Percentiles rank a stretch among this genome's conserved stretches.
phyloP scores from a whole-genome alignment of 2,797 vertebrate genomes.

The Amniataba percoides region DNA sequence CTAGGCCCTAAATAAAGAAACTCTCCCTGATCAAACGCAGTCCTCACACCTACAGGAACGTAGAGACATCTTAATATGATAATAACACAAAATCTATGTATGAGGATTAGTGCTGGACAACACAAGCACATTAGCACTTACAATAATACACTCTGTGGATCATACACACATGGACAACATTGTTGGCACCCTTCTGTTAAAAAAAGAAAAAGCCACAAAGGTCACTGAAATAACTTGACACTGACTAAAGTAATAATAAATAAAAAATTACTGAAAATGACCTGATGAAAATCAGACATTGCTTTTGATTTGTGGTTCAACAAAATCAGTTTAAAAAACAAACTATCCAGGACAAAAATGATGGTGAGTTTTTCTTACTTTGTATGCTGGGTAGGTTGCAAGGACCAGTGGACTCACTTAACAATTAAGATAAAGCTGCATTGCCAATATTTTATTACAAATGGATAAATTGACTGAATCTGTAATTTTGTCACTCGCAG shows the following conservation, averaged over 20 bases:
- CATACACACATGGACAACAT: too few species aligned
- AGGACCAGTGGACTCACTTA: background rate
- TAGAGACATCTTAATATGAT: background rate
- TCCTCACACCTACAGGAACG: background rate
- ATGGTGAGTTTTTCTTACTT: too few species aligned
- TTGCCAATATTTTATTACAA: background rate
- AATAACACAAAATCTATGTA: background rate
- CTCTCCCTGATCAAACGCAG: slow-evolving; percentile 19
- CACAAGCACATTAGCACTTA: background rate
- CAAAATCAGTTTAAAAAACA: too few species aligned
- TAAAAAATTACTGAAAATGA: too few species aligned
- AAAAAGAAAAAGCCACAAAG: too few species aligned
- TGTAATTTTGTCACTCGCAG: background rate
- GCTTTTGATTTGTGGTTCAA: too few species aligned
- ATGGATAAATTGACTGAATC: background rate
- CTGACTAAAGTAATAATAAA: too few species aligned
- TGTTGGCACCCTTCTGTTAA: too few species aligned
- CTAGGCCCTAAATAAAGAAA: slow-evolving; percentile 59
- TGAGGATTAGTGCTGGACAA: background rate
- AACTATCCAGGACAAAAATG: too few species aligned
- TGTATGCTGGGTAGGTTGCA: background rate
- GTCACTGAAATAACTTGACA: too few species aligned
- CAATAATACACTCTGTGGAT: background rate
- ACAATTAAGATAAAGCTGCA: background rate
- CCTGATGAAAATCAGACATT: too few species aligned